phyloP scores from a whole-genome alignment of 2,797 vertebrate species.

The Thamnophis elegans region DNA sequence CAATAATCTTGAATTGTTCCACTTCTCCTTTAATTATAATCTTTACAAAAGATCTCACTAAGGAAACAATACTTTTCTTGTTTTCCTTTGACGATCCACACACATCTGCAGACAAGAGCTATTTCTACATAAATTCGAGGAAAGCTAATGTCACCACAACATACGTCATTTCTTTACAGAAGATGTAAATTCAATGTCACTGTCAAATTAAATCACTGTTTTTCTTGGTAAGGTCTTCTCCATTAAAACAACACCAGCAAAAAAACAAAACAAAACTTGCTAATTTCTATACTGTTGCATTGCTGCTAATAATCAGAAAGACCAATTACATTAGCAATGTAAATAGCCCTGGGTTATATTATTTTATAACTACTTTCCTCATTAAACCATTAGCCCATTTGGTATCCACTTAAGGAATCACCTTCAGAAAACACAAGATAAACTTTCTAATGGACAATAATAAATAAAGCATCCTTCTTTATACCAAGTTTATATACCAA shows the following conservation, averaged over 20 bases:
- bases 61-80: neutral
- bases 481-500: too few relatives aligned
- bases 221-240: neutral
- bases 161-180: neutral
- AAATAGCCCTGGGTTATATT: neutral
- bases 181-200: neutral
- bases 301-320: neutral
- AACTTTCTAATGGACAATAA: neutral
- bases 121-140: accelerated
- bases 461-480: neutral
- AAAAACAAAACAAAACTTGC: neutral
- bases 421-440: neutral
- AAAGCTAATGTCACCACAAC: neutral
- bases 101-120: neutral
- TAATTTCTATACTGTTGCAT: neutral
- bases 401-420: neutral
- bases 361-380: neutral
- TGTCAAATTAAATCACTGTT: accelerated
- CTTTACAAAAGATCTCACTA: neutral
- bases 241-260: neutral
- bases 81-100: neutral
- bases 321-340: neutral
- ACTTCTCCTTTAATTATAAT: neutral
- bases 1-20: neutral
- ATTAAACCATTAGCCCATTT: neutral